Conservation (phyloP, 2,888 invertebrate species). For the Drosophila rubida region DNA sequence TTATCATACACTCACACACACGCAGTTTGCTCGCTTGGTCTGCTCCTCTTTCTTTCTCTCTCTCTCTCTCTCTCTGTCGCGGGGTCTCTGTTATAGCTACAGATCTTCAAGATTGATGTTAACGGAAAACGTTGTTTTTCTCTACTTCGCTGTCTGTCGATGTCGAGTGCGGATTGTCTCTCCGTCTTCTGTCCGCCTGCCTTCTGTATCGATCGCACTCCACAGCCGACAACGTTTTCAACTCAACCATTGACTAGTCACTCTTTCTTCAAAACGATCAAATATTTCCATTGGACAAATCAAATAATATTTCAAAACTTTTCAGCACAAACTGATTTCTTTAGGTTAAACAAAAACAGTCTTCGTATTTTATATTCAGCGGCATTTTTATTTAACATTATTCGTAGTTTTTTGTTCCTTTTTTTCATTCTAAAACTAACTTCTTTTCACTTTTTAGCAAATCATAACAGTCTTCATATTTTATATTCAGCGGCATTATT, state of each 20-base stretch:
- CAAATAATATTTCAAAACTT: not conserved
- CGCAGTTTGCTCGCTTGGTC: not conserved
- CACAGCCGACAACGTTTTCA: constrained; percentile 33
- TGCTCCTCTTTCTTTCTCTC: constrained; percentile 1
- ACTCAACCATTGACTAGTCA: too few species aligned
- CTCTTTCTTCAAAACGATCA: too few species aligned
- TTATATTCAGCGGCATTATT: too few species aligned
- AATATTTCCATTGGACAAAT: too few species aligned
- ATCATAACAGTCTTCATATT: too few species aligned
- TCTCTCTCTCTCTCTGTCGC: not conserved
- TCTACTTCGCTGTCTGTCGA: constrained; percentile 46
- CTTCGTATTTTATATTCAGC: too few species aligned
- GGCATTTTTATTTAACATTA: too few species aligned
- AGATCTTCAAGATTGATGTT: constrained; percentile 83
- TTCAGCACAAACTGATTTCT: too few species aligned
- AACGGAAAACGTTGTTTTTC: constrained; percentile 83
- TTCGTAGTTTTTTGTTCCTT: too few species aligned
- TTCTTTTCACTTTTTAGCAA: too few species aligned
- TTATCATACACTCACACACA: constrained; percentile 69
- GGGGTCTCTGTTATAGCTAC: constrained; percentile 19
- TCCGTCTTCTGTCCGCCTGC: constrained; percentile 23
- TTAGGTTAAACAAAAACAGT: too few species aligned
- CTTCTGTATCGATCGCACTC: constrained; percentile 10
- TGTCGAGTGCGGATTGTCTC: constrained; percentile 45
- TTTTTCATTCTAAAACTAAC: too few species aligned